Evolutionary conservation across 2,113 vertebrate species (phyloP).

Genomic region (Zapus hudsonius): DNA sequence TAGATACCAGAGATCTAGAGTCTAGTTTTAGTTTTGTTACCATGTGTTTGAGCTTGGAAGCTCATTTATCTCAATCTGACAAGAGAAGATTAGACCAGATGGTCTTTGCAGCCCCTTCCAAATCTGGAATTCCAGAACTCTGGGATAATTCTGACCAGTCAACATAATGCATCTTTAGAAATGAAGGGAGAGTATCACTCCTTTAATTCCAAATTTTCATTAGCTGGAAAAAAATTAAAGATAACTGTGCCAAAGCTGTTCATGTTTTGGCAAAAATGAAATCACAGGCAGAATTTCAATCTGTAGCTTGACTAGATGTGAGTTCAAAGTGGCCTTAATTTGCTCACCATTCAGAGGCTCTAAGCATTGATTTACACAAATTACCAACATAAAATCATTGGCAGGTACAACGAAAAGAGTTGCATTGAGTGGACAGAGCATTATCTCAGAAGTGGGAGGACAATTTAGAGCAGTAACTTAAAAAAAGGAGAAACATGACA

Average conservation of each 20-base stretch:
- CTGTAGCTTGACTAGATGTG: slow-evolving; percentile 50
- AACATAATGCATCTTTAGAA: slow-evolving; percentile 56
- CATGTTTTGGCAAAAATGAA: slow-evolving; percentile 33
- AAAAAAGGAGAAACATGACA: not conserved
- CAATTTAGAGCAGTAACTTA: not conserved
- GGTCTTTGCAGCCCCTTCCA: slow-evolving; percentile 1
- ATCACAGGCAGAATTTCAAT: slow-evolving; percentile 57
- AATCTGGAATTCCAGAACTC: slow-evolving; percentile 11
- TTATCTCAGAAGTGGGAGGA: not conserved
- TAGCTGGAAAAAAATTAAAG: slow-evolving; percentile 55
- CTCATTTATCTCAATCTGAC: slow-evolving; percentile 10
- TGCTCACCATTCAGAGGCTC: slow-evolving; percentile 42
- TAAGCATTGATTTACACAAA: slow-evolving; percentile 47
- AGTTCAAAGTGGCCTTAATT: slow-evolving; percentile 60
- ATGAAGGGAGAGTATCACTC: slow-evolving; percentile 8
- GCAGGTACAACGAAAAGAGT: slow-evolving; percentile 8
- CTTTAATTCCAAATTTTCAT: slow-evolving; percentile 55
- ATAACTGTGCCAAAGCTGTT: slow-evolving; percentile 9
- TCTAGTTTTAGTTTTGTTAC: not conserved
- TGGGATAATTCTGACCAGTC: slow-evolving; percentile 7
- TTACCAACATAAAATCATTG: slow-evolving; percentile 43
- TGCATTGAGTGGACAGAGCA: not conserved
- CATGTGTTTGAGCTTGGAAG: not conserved
- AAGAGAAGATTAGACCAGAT: slow-evolving; percentile 33
- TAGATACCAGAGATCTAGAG: not conserved